These are phyloP conservation scores for Platypus cylindrus DNA, from an alignment of 2,888 invertebrate genomes.

Conservation along the genomic window DNA sequence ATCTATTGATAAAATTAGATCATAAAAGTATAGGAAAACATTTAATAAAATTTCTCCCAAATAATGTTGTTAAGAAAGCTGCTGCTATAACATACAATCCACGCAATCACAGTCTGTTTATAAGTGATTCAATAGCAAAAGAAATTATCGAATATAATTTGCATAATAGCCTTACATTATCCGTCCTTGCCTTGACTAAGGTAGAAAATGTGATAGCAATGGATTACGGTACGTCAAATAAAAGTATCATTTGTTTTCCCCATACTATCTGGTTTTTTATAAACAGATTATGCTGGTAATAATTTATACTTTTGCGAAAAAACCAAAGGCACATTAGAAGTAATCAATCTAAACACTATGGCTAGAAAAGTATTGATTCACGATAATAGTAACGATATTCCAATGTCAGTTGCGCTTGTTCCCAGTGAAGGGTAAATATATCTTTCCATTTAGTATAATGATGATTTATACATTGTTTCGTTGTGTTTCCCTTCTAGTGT, in stretches of 20 bases:
- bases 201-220: conserved; percentile 42
- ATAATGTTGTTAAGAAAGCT: conserved; percentile 40
- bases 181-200: conserved; percentile 32
- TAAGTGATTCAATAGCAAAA: conserved; percentile 40
- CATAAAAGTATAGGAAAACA: conserved; percentile 57
- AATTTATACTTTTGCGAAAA: conserved; percentile 63
- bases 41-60: conserved; percentile 33
- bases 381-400: conserved; percentile 45
- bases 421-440: conserved; percentile 49
- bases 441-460: background rate
- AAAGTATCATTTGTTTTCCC: background rate
- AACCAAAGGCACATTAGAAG: conserved; percentile 49
- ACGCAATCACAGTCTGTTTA: conserved; percentile 37
- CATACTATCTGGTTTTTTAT: conserved; percentile 5
- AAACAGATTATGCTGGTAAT: conserved; percentile 60
- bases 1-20: conserved; percentile 46
- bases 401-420: conserved; percentile 54
- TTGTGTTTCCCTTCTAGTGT: conserved; percentile 36
- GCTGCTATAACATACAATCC: conserved; percentile 48
- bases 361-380: conserved; percentile 47
- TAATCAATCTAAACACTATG: conserved; percentile 44
- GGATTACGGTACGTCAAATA: conserved; percentile 39
- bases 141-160: conserved; percentile 36
- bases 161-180: conserved; percentile 20
- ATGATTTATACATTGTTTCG: background rate